Base-by-base conservation (phyloP, 2,797 vertebrate species). In the Tangara arthus region DNA sequence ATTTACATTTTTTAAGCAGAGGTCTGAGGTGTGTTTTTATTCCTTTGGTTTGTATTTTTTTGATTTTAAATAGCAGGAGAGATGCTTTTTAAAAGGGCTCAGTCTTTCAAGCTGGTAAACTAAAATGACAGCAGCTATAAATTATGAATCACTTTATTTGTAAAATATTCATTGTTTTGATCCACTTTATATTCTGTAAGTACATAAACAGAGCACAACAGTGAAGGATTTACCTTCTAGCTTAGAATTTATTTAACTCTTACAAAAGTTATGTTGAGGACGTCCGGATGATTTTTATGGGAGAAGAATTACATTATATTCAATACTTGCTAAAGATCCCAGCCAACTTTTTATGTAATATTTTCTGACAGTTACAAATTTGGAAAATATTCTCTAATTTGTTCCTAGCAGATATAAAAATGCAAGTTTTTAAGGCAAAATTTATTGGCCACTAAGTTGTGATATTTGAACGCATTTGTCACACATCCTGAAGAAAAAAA, bases 81-180 rank as follows among this genome's bases (percentile, higher is more conserved):
- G 71, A n/a, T 49, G 65, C 8, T 64, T 94, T 80, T 56, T 61
- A 21, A 85, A 70, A 77, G 59, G 23, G 35, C 30, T 81, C 42
- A 70, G 60, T 87, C 81, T 91, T 89, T 64, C 71, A 77, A 90
- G 89, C 90, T 91, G 47, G 81, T 78, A 89, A 91, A 66, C 49
- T 77, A 85, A 89, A 94, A 95, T 94, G 89, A 87, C 90, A 87
- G 90, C 46, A 61, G 71, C 60, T 92, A 93, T 97, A 87, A 95
- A 96, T 97, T 93, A 95, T 96, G n/a, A 77, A 95, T 93, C 35
- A 37, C 41, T 73, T 89, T 64, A 93, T 95, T 92, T 95, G 87
- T 96, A 89, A 97, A 96, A 95, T 96, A 95, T 96, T 95, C 57
- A 96, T 94, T 94, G 71, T 92, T 96, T 94, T 94, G 46, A 81